Base-by-base conservation (phyloP, 2,797 vertebrate species). In the Sternarchorhynchus goeldii region DNA sequence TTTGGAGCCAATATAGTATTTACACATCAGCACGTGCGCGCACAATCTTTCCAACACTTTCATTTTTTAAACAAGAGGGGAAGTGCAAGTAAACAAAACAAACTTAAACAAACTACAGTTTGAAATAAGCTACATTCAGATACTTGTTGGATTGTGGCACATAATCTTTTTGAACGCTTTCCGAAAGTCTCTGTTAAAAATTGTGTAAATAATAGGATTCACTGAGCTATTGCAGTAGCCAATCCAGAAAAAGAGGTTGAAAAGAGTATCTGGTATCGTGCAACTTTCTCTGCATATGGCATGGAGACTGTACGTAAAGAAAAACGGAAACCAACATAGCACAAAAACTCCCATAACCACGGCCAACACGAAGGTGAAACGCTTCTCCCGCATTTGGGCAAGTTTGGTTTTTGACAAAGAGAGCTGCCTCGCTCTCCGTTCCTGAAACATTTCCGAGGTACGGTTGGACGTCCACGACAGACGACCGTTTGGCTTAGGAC, bases 141-240 rank as follows among this genome's bases (percentile, higher is more conserved):
- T 88, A 74, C 90, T 89, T 77, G 86, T 89, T 18, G 88, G 80
- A 69, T 88, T 92, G 68, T 88, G 90, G 84, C 91, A 94, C 65
- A 94, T 86, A 10, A 94, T 94, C 86, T 94, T 94, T 85, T 92
- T 94, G 82, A 95, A 95, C 1, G 94, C 91, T 86, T 91, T 94
- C 73, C 94, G 90, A 84, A 95, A 95, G 86, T 95, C 94, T 80
- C 93, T 90, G 86, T 95, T 95, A 79, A 95, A 95, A 75, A 95
- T 93, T 0, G 94, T 95, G 84, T 95, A 95, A 59, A 95, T 95
- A 0, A 95, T 94, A 20, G 94, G 94, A 81, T 95, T 95, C 45
- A 94, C 91, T 0, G 93, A 94, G 66, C 94, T 95, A 89, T 95
- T 95, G 84, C 94, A 95, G 89, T 95, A 95, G 39, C 94, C 94